These are phyloP conservation scores for Neosalanx taihuensis DNA, from an alignment of 2,797 vertebrate genomes.

Conservation along the genomic window DNA sequence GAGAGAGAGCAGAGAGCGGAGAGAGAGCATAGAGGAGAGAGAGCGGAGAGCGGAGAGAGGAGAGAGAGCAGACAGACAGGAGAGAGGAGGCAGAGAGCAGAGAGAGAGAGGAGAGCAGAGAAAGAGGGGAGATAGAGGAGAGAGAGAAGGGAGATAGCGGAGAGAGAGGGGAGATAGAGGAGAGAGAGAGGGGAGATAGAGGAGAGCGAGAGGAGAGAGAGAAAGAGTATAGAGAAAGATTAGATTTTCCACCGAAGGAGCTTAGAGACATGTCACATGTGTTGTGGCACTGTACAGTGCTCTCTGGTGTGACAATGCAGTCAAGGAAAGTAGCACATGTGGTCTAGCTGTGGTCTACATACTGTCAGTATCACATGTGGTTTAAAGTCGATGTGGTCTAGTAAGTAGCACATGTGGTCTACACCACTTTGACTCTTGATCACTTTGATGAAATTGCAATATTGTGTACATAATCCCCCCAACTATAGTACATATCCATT, in stretches of 20 bases:
- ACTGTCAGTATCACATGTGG: neutral
- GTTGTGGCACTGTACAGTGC: no score
- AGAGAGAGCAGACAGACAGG: neutral
- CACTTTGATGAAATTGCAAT: no score
- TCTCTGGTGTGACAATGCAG: no score
- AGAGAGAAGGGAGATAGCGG: neutral
- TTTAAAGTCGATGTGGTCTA: constrained; percentile 17
- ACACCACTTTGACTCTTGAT: no score
- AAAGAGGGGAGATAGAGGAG: constrained; percentile 4
- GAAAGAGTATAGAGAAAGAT: neutral
- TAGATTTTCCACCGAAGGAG: neutral
- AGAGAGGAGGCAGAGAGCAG: neutral
- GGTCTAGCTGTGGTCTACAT: neutral
- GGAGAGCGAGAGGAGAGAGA: neutral
- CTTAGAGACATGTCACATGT: neutral
- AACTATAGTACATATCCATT: no score
- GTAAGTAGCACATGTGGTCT: no score
- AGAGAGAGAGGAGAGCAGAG: constrained; percentile 2
- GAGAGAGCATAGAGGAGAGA: neutral
- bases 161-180: neutral
- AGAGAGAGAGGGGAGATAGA: neutral
- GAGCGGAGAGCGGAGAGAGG: no score
- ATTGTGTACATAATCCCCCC: no score
- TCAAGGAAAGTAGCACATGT: no score
- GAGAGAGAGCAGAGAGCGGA: no score